Percentiles rank a stretch among this genome's conserved stretches.
Evolutionary conservation across 2,888 invertebrate species (phyloP).

Genomic region (Mythimna pallens): DNA sequence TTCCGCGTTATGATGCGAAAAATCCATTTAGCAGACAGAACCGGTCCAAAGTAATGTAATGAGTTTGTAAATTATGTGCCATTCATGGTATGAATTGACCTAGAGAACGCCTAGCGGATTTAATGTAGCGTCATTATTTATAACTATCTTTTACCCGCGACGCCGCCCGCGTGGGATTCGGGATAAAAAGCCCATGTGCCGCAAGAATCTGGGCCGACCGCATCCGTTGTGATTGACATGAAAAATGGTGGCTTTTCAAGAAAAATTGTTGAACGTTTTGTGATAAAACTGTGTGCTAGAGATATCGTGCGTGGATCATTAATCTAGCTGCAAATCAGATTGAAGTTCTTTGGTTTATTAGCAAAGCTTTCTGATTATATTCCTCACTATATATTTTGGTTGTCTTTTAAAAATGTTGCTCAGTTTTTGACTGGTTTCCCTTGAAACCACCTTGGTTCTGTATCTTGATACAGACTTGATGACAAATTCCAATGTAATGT

Average conservation of each 20-base stretch:
- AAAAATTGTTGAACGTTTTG: conserved; percentile 31
- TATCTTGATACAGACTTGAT: background rate
- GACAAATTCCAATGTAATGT: conserved; percentile 1
- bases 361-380: background rate
- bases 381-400: background rate
- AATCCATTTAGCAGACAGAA: conserved; percentile 35
- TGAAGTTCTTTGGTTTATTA: conserved; percentile 6
- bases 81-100: conserved; percentile 54
- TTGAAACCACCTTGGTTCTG: too few species aligned
- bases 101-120: conserved; percentile 51
- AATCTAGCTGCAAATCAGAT: conserved; percentile 1
- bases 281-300: conserved; percentile 1
- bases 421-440: background rate
- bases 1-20: conserved; percentile 42
- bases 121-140: conserved; percentile 59
- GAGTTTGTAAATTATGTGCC: conserved; percentile 57
- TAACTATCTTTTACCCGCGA: conserved; percentile 36
- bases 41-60: conserved; percentile 51
- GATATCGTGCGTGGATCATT: conserved; percentile 2
- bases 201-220: conserved; percentile 27
- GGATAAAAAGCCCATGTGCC: conserved; percentile 46
- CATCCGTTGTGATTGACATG: conserved; percentile 45
- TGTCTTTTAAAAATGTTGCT: background rate
- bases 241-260: conserved; percentile 41
- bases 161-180: conserved; percentile 53